Base-by-base conservation (phyloP, 2,797 vertebrate species). In the Sebastes ruberrimus region DNA sequence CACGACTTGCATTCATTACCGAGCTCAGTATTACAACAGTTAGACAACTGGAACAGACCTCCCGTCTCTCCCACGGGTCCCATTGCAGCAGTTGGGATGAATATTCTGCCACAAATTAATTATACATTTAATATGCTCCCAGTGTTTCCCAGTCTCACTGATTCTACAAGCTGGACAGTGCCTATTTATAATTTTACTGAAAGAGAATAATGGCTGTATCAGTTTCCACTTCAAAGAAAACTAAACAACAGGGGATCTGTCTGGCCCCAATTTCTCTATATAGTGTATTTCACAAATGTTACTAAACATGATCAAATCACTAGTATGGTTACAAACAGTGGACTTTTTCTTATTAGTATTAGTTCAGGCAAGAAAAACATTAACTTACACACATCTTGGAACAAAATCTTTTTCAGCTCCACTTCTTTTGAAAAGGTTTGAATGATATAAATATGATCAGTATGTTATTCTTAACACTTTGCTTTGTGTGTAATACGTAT, bases 151-250 rank as follows among this genome's bases (percentile, higher is more conserved):
- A 70, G 32, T 56, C 38, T 65, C 27, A 33, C 32, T 57, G 46
- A 49, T 71, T 71, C 49, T 30, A n/a, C 20, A 71, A 78, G 49
- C 62, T 75, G 66, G 71, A 74, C 66, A 66, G 28, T 35, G 70
- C 11, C 20, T 68, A 30, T 63, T 67, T 72, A 56, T 70, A 33
- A 55, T 55, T 61, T 33, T 59, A n/a, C 62, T 66, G 61, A 42
- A 18, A 38, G 6, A 64, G 49, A 70, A 74, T n/a, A 64, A 62
- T 25, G 52, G 23, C 59, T 53, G 71, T 30, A 35, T 53, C 23
- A 23, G 30, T 66, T 56, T 59, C 59, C 35, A 64, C 65, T 74
- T 63, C 42, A 57, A 70, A 64, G 52, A 62, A 62, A 66, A 25
- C 2, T 35, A 18, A 55, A 72, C 72, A 65, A 13, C 42, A 65